These are phyloP conservation scores for Alcis repandata DNA, from an alignment of 2,888 invertebrate species.

Conservation along the genomic window DNA sequence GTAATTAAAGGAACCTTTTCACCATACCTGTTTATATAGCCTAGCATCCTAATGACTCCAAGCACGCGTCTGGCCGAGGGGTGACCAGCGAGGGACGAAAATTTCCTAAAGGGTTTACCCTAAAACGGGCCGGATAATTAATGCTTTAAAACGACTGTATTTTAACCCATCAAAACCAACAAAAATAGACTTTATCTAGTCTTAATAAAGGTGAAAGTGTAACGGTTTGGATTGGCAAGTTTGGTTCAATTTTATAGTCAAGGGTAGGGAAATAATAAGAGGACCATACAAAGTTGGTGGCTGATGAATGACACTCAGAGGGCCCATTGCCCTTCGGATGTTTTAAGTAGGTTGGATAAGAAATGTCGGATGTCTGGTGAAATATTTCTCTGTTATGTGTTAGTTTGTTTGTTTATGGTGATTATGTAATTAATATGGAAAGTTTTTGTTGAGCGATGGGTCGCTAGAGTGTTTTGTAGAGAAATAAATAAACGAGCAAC, in stretches of 20 bases:
- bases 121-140: constrained; percentile 84
- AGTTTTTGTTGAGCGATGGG: constrained; percentile 25
- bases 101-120: constrained; percentile 84
- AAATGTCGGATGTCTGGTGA: constrained; percentile 83
- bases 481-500: neutral
- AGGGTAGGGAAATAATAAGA: constrained; percentile 83
- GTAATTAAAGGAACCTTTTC: constrained; percentile 73
- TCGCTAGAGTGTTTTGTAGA: constrained; percentile 13
- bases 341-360: constrained; percentile 85
- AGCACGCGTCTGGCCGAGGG: constrained; percentile 78
- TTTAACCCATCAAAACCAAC: constrained; percentile 46
- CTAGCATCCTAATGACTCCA: constrained; percentile 77
- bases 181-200: constrained; percentile 52
- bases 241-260: constrained; percentile 84
- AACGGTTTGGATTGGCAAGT: constrained; percentile 55
- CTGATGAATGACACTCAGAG: constrained; percentile 86
- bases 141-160: constrained; percentile 80
- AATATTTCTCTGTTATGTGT: constrained; percentile 68
- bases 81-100: constrained; percentile 84
- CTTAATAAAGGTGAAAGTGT: constrained; percentile 51
- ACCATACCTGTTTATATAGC: constrained; percentile 76
- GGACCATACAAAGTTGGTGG: constrained; percentile 82
- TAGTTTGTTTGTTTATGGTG: constrained; percentile 59
- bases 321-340: constrained; percentile 86
- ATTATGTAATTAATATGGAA: constrained; percentile 39